Base-by-base conservation (phyloP, 2,113 vertebrate species). In the Typhlomys cinereus region DNA sequence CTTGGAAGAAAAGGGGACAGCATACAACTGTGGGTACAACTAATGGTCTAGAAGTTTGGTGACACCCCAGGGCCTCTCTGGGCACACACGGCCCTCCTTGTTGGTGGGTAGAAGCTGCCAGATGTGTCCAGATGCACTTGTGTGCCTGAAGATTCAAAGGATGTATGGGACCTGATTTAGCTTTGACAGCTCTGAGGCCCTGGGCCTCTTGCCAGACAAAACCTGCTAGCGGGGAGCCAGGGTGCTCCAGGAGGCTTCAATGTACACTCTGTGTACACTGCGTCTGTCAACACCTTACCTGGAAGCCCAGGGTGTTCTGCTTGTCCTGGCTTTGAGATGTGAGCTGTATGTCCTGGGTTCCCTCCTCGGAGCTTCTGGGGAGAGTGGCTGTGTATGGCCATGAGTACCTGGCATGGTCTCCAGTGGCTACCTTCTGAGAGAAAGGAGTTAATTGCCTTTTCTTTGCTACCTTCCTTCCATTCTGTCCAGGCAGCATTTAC, bases 261-360 rank as follows among this genome's bases (percentile, higher is more conserved):
- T 57, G 69, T 23, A 36, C 5, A 0, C 27, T 15, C n/a, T n/a
- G n/a, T 25, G n/a, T 3, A 12, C 29, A 0, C 7, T n/a, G 10
- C 25, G n/a, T 50, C 36, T 2, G 7, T 31, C 34, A 34, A 12
- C 20, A 46, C 59, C 12, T 44, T 20, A 2, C 13, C 41, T 15
- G 46, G 10, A 23, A 0, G 7, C n/a, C 61, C 31, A 1, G 5
- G 1, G 0, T 34, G 20, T 52, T 59, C 44, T n/a, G 25, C 23
- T 31, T 13, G 2, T 29, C 71, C 71, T 71, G 44, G 44, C 7
- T 36, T 62, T 39, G 20, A 14, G 44, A 46, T 50, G 52, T 6
- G 21, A 78, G 10, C 44, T 54, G 14, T 54, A 9, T 31, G 29
- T 25, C 39, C 29, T 14, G n/a, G 61, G 34, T 52, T n/a, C 31